Base-by-base conservation (phyloP, 2,113 vertebrate species). In the Macaca mulatta region DNA sequence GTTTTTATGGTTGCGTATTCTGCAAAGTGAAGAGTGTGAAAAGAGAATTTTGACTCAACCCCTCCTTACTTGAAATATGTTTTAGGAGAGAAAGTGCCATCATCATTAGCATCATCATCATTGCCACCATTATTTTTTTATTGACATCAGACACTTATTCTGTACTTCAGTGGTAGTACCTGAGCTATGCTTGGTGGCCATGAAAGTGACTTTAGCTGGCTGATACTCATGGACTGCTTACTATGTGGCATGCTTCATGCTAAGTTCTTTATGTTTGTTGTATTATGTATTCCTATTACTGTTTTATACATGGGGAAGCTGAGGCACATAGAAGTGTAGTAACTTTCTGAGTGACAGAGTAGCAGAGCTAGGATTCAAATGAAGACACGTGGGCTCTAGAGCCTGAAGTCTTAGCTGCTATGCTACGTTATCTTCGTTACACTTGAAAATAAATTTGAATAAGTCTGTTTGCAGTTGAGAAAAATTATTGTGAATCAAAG, bases 381-480 rank as follows among this genome's bases (percentile, higher is more conserved):
- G 61, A 43, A 69, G n/a, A 3, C 22, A 32, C 67, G 5, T 25
- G 38, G 40, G 9, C 32, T 89, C 59, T 69, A 30, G 40, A 52
- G 25, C 6, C 83, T 78, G 8, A 6, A 50, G 50, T 67, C 74
- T 87, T 90, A 92, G 50, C 30, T 12, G 23, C 32, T 43, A 2
- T 75, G 64, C 61, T 74, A 16, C 23, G 3, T 40, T 77, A 30
- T 38, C 17, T 38, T 72, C 55, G 12, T 7, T 82, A 48, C 59
- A 25, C 22, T 87, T 94, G 52, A 78, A 94, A 89, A 92, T 89
- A 92, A 48, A 80, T 74, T 75, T 57, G 6, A 96, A 27, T 77
- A 9, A 50, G 6, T 55, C 25, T 91, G 1, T 95, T 84, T 64
- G 25, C 57, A 85, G 16, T 50, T 57, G 67, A 92, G 52, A 27